Conservation (phyloP, 37 sponge, comb jelly and placozoan species). For the Diacarnus erythraeanus region DNA sequence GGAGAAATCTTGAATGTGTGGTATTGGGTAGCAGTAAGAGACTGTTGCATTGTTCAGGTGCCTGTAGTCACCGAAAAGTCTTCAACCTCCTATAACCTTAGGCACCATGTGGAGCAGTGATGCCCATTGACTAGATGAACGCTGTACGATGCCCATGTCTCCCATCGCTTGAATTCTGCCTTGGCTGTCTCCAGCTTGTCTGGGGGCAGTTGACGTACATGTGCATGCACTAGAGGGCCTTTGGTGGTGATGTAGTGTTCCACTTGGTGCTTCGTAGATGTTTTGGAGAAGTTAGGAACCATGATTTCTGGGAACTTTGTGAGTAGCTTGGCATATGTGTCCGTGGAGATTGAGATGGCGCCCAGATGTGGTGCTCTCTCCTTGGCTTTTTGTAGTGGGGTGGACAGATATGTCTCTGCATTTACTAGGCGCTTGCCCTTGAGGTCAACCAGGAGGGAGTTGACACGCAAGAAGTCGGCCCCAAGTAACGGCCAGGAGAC, state of each 20-base stretch:
- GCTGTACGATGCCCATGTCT: not conserved
- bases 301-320: slow-evolving; percentile 19
- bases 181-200: not conserved
- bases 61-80: not conserved
- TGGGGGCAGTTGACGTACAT: slow-evolving; percentile 17
- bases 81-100: not conserved
- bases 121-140: not conserved
- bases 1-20: not conserved
- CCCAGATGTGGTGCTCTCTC: not conserved
- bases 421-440: slow-evolving; percentile 4
- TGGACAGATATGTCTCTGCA: slow-evolving; percentile 2
- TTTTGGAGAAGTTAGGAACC: not conserved
- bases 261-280: slow-evolving; percentile 17
- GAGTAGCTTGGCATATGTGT: not conserved
- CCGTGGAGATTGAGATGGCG: slow-evolving; percentile 1
- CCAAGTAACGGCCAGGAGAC: slow-evolving; percentile 19
- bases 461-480: slow-evolving; percentile 16
- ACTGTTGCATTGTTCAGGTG: not conserved
- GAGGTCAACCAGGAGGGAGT: slow-evolving; percentile 22
- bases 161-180: slow-evolving; percentile 2
- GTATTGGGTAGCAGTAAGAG: not conserved
- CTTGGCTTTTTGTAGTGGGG: not conserved
- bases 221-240: slow-evolving; percentile 31
- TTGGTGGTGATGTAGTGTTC: slow-evolving; percentile 40
- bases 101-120: not conserved